Percentiles rank a stretch among this genome's conserved stretches.
These are phyloP conservation scores for Cryptocephalus primarius DNA, from an alignment of 2,888 invertebrate species.

Conservation along the genomic window DNA sequence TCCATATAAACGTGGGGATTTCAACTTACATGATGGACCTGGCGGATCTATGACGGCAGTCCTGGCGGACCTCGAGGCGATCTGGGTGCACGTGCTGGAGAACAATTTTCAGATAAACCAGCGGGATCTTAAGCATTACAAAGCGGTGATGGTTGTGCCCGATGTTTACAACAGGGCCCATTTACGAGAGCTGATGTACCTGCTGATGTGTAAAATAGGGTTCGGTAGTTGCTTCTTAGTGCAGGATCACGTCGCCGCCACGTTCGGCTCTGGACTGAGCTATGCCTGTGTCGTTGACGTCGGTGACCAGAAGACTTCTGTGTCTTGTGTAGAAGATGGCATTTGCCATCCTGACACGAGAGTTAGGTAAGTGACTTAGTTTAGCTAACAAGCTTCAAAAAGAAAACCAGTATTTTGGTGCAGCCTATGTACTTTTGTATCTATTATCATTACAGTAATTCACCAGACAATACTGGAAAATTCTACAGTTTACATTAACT, in stretches of 20 bases:
- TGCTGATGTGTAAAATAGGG: slow-evolving; percentile 70
- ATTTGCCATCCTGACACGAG: slow-evolving; percentile 83
- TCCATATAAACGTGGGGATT: slow-evolving; percentile 77
- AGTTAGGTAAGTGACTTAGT: slow-evolving; percentile 37
- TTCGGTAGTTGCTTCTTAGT: slow-evolving; percentile 23
- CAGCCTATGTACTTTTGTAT: no score
- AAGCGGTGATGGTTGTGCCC: slow-evolving; percentile 79
- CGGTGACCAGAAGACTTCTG: slow-evolving; percentile 90
- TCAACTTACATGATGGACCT: slow-evolving; percentile 72
- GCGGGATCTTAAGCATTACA: slow-evolving; percentile 61
- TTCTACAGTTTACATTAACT: no score
- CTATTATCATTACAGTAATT: no score
- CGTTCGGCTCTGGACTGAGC: slow-evolving; percentile 72
- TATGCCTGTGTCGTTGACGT: slow-evolving; percentile 92
- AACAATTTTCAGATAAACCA: slow-evolving; percentile 64
- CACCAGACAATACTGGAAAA: no score
- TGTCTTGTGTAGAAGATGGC: slow-evolving; percentile 94
- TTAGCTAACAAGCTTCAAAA: no score
- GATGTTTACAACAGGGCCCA: slow-evolving; percentile 82
- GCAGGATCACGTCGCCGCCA: slow-evolving; percentile 75
- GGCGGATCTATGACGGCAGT: slow-evolving; percentile 81
- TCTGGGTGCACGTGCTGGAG: slow-evolving; percentile 77
- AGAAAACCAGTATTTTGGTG: no score
- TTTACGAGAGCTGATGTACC: slow-evolving; percentile 71
- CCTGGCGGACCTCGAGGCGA: slow-evolving; percentile 73